These are phyloP conservation scores for Vireo griseus DNA, from an alignment of 2,797 vertebrate genomes.

Conservation along the genomic window DNA sequence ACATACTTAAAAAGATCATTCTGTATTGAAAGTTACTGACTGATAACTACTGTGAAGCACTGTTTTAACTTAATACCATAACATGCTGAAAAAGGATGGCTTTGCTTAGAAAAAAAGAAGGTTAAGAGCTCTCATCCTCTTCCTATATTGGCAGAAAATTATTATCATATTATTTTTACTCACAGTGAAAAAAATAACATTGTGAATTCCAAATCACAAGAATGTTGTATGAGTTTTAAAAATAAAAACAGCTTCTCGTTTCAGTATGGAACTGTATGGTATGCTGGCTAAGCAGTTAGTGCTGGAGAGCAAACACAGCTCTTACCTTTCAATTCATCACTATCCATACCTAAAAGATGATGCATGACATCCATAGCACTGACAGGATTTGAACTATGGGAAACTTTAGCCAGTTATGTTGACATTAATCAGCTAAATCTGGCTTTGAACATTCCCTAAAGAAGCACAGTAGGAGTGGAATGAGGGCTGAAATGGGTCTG, in stretches of 20 bases:
- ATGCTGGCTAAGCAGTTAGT: background rate
- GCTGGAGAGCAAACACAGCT: background rate
- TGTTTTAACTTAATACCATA: background rate
- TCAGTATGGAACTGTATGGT: background rate
- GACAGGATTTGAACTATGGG: background rate
- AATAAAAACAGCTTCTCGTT: background rate
- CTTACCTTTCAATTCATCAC: background rate
- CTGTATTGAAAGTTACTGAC: background rate
- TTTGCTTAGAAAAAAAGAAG: background rate
- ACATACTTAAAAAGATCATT: background rate
- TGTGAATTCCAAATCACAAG: background rate
- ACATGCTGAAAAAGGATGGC: background rate
- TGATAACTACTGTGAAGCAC: background rate
- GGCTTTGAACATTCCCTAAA: background rate
- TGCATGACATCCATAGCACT: background rate
- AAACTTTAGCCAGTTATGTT: background rate
- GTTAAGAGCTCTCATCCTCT: background rate
- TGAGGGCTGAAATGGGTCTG: background rate
- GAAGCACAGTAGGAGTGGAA: background rate
- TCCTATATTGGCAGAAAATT: background rate
- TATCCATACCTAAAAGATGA: background rate
- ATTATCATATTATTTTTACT: background rate
- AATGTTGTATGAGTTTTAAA: rapidly evolving
- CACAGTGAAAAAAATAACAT: background rate
- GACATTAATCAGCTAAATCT: background rate